Evolutionary conservation across 2,797 vertebrate species (phyloP).

Genomic region (Champsocephalus esox): DNA sequence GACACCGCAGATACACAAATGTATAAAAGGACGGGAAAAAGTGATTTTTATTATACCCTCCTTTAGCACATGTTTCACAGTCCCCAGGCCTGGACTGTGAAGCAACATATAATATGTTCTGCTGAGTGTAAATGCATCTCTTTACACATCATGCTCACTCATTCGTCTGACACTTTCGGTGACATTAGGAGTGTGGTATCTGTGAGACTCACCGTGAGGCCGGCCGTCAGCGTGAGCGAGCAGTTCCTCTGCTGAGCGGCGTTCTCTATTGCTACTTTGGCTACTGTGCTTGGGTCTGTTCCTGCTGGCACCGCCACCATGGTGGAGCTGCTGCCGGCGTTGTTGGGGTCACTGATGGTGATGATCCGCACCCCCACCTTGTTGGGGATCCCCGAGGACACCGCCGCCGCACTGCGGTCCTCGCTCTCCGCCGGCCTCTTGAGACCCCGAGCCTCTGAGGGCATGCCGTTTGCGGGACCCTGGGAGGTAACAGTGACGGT

Average conservation of each 20-base stretch:
- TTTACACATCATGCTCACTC: not conserved
- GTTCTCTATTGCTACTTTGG: slow-evolving; percentile 99
- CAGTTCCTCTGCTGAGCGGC: slow-evolving; percentile 97
- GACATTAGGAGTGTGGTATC: not conserved
- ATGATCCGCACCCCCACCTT: slow-evolving; percentile 99
- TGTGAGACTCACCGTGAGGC: slow-evolving; percentile 81
- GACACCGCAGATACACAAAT: too few species aligned
- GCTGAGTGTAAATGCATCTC: not conserved
- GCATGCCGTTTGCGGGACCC: slow-evolving; percentile 88
- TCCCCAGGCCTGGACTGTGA: not conserved
- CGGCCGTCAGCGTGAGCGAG: slow-evolving; percentile 88
- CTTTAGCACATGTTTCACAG: not conserved
- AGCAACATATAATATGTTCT: not conserved
- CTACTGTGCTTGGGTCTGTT: slow-evolving; percentile 98
- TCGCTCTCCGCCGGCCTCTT: slow-evolving; percentile 95
- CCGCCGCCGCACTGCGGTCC: slow-evolving; percentile 82
- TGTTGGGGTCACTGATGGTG: slow-evolving; percentile 99
- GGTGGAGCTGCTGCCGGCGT: slow-evolving; percentile 96
- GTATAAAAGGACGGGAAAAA: too few species aligned
- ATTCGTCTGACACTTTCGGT: not conserved
- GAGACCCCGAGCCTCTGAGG: slow-evolving; percentile 90
- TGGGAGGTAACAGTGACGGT: slow-evolving; percentile 87
- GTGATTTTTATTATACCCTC: too few species aligned
- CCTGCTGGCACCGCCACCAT: slow-evolving; percentile 99
- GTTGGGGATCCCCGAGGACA: slow-evolving; percentile 93